A percentile compares a stretch with the other conserved stretches of the same genome.
Conservation (phyloP, 2,797 vertebrate species). For the Acipenser transmontanus region DNA sequence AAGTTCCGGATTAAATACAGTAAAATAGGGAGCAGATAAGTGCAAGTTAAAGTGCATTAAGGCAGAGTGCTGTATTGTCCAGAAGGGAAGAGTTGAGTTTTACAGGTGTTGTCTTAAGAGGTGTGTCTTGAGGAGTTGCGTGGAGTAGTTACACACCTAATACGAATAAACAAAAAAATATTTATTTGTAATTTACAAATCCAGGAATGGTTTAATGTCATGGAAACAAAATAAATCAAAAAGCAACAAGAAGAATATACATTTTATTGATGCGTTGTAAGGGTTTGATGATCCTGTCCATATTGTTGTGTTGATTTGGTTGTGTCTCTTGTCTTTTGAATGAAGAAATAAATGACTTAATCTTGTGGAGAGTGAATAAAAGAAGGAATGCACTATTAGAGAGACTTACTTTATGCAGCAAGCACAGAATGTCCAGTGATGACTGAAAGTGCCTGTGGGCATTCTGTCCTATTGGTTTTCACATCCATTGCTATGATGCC, state of each 20-base stretch:
- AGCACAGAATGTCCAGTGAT: conserved; percentile 28
- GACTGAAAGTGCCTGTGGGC: conserved; percentile 79
- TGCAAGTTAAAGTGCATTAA: too few relatives aligned
- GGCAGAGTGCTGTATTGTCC: too few relatives aligned
- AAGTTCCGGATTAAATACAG: too few relatives aligned
- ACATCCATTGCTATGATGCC: conserved; percentile 56
- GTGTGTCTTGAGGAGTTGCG: too few relatives aligned
- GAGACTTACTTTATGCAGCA: conserved; percentile 57
- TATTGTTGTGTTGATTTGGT: conserved; percentile 49
- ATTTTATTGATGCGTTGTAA: conserved; percentile 7
- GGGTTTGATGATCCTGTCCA: conserved; percentile 45
- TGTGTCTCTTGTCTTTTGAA: conserved; percentile 39
- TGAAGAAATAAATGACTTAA: conserved; percentile 54
- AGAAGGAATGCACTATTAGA: conserved; percentile 22
- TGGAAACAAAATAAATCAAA: too few relatives aligned
- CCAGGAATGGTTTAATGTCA: too few relatives aligned
- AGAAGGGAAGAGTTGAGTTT: too few relatives aligned
- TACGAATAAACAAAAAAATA: too few relatives aligned
- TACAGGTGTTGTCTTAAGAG: too few relatives aligned
- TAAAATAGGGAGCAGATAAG: too few relatives aligned
- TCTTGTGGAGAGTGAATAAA: conserved; percentile 58
- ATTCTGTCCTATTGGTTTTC: conserved; percentile 64
- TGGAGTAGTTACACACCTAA: too few relatives aligned
- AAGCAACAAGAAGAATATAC: not conserved
- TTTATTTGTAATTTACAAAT: too few relatives aligned